Conservation (phyloP, 92 coral and sea anemone genomes). For the Bergia puertoricense region DNA sequence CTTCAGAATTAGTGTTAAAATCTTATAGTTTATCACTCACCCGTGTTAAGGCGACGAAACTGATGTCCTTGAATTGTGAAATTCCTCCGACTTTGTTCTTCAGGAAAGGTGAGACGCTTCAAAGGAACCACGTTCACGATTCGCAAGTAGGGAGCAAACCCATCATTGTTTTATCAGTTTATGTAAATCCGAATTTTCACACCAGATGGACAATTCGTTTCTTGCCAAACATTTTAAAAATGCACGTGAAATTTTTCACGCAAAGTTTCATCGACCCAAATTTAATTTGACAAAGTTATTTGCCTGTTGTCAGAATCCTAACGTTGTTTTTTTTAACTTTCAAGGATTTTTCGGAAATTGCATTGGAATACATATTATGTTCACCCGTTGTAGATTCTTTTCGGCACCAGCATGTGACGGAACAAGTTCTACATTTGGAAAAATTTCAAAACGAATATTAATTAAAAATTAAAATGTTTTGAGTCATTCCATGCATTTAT, state of each 20-base stretch:
- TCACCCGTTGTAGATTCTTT: too few species aligned
- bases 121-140: background rate
- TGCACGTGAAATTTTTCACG: constrained; percentile 14
- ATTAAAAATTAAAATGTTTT: too few species aligned
- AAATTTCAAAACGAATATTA: too few species aligned
- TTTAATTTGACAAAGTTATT: background rate
- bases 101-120: constrained; percentile 40
- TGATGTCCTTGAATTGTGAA: constrained; percentile 1
- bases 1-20: background rate
- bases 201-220: background rate
- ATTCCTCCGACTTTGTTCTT: constrained; percentile 1
- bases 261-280: background rate
- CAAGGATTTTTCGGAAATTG: too few species aligned
- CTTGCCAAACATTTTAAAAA: constrained; percentile 2
- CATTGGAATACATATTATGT: too few species aligned
- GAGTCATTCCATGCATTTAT: too few species aligned
- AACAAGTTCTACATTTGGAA: too few species aligned
- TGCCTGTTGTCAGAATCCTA: too few species aligned
- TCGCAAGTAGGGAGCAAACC: background rate
- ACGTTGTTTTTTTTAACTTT: too few species aligned
- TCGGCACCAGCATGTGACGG: too few species aligned
- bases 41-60: background rate
- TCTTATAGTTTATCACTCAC: background rate
- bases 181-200: background rate
- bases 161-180: background rate